Evolutionary conservation across 2,113 vertebrate species (phyloP).

Genomic region (Chrysochloris asiatica): DNA sequence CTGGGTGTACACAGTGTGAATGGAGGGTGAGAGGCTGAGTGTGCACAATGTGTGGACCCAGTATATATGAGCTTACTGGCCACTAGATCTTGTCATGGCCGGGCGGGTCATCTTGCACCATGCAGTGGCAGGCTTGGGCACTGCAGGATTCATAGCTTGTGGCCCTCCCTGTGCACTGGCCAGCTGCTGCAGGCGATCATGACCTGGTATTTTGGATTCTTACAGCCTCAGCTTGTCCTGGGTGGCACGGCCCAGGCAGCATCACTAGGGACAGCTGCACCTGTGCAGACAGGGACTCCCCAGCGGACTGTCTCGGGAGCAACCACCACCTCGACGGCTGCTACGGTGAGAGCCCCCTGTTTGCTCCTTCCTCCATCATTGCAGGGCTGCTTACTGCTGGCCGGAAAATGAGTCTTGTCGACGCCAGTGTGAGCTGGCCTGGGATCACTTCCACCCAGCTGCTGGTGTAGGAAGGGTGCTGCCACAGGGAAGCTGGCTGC

Average conservation of each 20-base stretch:
- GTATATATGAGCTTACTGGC: too few relatives aligned
- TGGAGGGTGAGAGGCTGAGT: too few relatives aligned
- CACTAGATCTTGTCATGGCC: too few relatives aligned
- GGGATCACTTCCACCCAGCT: not conserved
- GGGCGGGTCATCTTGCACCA: too few relatives aligned
- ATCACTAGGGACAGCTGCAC: slow-evolving; percentile 87
- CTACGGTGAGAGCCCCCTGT: slow-evolving; percentile 87
- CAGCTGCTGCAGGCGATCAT: not conserved
- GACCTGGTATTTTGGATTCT: slow-evolving; percentile 24
- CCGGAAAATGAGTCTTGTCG: too few relatives aligned
- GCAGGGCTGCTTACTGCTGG: not conserved
- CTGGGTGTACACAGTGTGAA: too few relatives aligned
- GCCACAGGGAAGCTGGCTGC: not conserved
- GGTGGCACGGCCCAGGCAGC: slow-evolving; percentile 89
- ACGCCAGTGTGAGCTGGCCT: not conserved
- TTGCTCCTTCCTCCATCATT: not conserved
- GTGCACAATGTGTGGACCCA: too few relatives aligned
- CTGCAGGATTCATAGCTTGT: not conserved
- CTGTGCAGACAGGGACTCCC: slow-evolving; percentile 91
- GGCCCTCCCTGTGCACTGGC: not conserved
- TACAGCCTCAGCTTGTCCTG: slow-evolving; percentile 92
- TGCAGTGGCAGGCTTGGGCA: too few relatives aligned
- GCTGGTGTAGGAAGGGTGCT: not conserved
- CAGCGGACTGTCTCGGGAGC: slow-evolving; percentile 90
- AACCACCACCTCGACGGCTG: slow-evolving; percentile 86